Percentiles rank a stretch among this genome's conserved stretches.
phyloP scores from a whole-genome alignment of 2,888 invertebrate species.

The Microplitis deprimator region DNA sequence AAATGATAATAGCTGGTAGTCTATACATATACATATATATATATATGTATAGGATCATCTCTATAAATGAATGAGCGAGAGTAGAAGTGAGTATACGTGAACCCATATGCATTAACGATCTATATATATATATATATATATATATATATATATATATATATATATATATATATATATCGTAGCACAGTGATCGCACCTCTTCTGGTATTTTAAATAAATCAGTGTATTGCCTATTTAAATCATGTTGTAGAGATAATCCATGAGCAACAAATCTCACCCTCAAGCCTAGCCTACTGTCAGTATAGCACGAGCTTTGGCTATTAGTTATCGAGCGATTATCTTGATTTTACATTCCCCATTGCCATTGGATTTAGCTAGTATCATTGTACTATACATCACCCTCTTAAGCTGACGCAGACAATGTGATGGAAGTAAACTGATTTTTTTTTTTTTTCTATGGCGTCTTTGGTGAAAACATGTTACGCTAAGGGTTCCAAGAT shows the following conservation, averaged over 20 bases:
- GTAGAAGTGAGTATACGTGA: no score
- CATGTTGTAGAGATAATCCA: conserved; percentile 18
- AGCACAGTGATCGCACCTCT: neutral
- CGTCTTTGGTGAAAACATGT: no score
- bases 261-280: conserved; percentile 36
- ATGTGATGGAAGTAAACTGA: no score
- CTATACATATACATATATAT: neutral
- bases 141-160: neutral
- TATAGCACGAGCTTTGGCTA: conserved; percentile 29
- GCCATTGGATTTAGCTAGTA: conserved; percentile 23
- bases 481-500: no score
- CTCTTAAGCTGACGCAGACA: conserved; percentile 2
- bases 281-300: conserved; percentile 9
- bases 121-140: neutral
- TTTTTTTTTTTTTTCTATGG: no score
- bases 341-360: conserved; percentile 33
- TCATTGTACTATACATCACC: conserved; percentile 27
- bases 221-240: conserved; percentile 37
- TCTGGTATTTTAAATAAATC: conserved; percentile 35
- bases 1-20: neutral
- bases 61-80: neutral
- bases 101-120: no score
- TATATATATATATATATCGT: neutral
- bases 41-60: neutral
- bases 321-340: conserved; percentile 24